These are phyloP conservation scores for Chrysina gloriosa DNA, from an alignment of 2,888 invertebrate genomes.

Conservation along the genomic window DNA sequence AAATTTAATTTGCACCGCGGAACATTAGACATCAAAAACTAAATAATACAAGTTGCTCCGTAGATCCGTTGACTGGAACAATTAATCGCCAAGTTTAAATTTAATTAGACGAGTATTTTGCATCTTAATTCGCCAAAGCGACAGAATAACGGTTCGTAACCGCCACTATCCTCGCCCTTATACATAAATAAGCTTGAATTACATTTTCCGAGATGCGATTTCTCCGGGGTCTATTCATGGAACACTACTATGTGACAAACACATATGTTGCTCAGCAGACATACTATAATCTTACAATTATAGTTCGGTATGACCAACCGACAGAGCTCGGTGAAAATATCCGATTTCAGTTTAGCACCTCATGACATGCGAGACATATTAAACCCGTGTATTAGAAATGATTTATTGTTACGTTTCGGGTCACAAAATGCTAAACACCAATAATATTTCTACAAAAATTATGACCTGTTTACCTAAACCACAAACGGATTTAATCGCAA, in stretches of 20 bases:
- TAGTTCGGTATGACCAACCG: slow-evolving; percentile 12
- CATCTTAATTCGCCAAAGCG: slow-evolving; percentile 31
- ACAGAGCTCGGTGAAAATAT: slow-evolving; percentile 40
- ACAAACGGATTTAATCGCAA: slow-evolving; percentile 14
- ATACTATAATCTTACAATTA: slow-evolving; percentile 38
- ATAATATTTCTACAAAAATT: slow-evolving; percentile 23
- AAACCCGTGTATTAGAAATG: slow-evolving; percentile 28
- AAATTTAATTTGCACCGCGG: slow-evolving; percentile 25
- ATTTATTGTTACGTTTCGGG: slow-evolving; percentile 22
- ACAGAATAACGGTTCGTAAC: slow-evolving; percentile 1
- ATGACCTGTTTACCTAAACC: slow-evolving; percentile 2
- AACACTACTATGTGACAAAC: slow-evolving; percentile 52
- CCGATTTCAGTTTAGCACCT: slow-evolving; percentile 52
- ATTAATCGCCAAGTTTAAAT: slow-evolving; percentile 32
- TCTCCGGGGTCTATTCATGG: slow-evolving; percentile 40
- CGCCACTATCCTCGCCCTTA: slow-evolving; percentile 10
- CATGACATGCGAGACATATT: slow-evolving; percentile 48
- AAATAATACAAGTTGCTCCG: slow-evolving; percentile 13
- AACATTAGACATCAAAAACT: slow-evolving; percentile 19
- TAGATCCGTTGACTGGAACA: slow-evolving; percentile 2
- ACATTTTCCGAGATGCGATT: slow-evolving; percentile 4
- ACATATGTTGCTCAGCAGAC: slow-evolving; percentile 47
- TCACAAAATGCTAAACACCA: slow-evolving; percentile 25
- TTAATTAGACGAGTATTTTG: slow-evolving; percentile 34
- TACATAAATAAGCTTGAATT: slow-evolving; percentile 15